phyloP scores from a whole-genome alignment of 2,888 invertebrate species.

The Rugalucina vietnamica region DNA sequence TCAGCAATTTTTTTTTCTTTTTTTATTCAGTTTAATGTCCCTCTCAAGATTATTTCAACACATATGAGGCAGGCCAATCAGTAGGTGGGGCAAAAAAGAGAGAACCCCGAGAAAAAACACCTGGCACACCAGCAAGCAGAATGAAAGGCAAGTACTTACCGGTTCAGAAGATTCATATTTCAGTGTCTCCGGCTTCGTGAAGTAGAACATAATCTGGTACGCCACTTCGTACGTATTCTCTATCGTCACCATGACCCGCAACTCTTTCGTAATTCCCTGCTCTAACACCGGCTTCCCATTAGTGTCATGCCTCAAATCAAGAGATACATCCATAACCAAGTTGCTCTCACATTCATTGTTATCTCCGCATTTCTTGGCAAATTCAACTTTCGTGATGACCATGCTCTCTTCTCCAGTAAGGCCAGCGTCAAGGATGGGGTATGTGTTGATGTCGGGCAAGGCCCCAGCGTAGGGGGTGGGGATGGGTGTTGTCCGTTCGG shows the following conservation, averaged over 20 bases:
- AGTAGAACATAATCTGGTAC: conserved; percentile 74
- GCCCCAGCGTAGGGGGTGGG: conserved; percentile 64
- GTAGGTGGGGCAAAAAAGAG: no score
- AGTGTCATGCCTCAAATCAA: conserved; percentile 15
- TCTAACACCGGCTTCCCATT: conserved; percentile 82
- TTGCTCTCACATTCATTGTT: conserved; percentile 94
- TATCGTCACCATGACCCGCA: conserved; percentile 90
- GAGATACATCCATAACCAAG: neutral
- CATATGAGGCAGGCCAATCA: no score
- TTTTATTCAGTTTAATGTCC: no score
- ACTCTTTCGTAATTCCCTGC: conserved; percentile 91
- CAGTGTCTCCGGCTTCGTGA: conserved; percentile 67
- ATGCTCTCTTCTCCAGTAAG: conserved; percentile 90
- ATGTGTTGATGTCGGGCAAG: conserved; percentile 90
- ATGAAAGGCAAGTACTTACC: conserved; percentile 58
- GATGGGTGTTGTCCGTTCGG: conserved; percentile 84
- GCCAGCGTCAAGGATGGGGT: conserved; percentile 95
- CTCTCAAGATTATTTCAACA: no score
- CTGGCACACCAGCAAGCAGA: no score
- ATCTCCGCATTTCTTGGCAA: conserved; percentile 92
- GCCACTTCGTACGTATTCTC: conserved; percentile 90
- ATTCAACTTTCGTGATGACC: conserved; percentile 86
- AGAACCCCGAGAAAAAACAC: no score
- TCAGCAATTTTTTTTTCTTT: no score
- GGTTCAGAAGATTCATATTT: conserved; percentile 64